Conservation (phyloP, 2,113 vertebrate genomes). For the Marmota monax region DNA sequence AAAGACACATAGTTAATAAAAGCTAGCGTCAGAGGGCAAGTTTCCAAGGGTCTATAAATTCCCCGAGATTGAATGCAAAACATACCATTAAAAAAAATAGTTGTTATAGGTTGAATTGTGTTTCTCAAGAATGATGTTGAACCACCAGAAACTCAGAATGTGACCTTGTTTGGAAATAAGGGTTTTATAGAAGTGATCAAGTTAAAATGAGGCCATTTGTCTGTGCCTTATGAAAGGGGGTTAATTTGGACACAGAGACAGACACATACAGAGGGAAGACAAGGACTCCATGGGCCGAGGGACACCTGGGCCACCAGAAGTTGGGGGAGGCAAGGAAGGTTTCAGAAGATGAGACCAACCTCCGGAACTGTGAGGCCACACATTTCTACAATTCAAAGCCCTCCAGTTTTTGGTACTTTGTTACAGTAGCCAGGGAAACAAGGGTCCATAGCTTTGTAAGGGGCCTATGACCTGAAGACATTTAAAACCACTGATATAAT, state of each 20-base stretch:
- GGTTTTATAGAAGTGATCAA: neutral
- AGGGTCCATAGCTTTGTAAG: neutral
- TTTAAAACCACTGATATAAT: neutral
- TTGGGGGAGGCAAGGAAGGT: neutral
- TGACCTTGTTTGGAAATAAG: neutral
- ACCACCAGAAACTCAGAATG: neutral
- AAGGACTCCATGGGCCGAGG: neutral
- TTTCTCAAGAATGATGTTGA: neutral
- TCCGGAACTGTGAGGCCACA: neutral
- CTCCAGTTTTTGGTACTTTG: neutral
- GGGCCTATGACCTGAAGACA: neutral
- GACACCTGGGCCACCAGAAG: neutral
- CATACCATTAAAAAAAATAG: neutral
- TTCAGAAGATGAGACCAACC: neutral
- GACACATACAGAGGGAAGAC: neutral
- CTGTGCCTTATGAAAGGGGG: neutral
- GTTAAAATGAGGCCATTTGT: neutral
- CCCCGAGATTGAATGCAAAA: neutral
- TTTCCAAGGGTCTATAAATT: neutral
- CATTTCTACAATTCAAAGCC: neutral
- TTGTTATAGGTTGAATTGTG: neutral
- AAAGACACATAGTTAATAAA: neutral
- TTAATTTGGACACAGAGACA: neutral
- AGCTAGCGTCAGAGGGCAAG: neutral
- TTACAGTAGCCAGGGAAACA: neutral